phyloP scores from a whole-genome alignment of 2,797 vertebrate species.

The Tinamus major region DNA sequence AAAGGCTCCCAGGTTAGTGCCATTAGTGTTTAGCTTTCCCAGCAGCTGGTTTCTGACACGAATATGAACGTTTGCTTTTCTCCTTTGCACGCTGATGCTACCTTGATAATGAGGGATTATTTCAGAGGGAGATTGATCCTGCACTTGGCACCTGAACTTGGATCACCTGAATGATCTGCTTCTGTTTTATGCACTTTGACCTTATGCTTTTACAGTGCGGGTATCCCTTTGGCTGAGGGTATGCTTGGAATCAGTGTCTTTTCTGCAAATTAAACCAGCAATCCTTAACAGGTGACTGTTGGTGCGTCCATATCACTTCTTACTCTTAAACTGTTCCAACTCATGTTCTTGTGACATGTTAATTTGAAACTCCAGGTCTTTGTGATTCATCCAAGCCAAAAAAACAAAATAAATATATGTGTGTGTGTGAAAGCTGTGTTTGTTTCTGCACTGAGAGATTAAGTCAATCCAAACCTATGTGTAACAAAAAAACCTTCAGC shows the following conservation, averaged over 20 bases:
- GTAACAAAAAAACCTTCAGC: neutral
- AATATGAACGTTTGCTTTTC: neutral
- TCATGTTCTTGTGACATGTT: neutral
- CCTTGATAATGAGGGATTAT: neutral
- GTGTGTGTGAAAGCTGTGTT: neutral
- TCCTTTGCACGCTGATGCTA: fast-evolving
- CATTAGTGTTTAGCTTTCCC: neutral
- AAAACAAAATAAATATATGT: neutral
- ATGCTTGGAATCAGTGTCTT: neutral
- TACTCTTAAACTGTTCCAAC: neutral
- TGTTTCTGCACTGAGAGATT: slow-evolving; percentile 4
- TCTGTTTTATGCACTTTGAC: neutral
- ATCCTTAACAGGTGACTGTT: neutral
- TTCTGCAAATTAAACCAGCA: neutral
- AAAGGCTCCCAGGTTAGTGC: neutral
- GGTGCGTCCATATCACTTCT: neutral
- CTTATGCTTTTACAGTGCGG: neutral
- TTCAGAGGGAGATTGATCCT: neutral
- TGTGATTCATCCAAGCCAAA: neutral
- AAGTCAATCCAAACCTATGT: neutral
- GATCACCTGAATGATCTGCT: neutral
- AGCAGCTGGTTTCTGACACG: neutral
- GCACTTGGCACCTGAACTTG: neutral
- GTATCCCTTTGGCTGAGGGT: neutral
- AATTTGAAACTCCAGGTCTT: neutral